Evolutionary conservation across 2,888 invertebrate species (phyloP).

Genomic region (Lycophotia porphyrea): DNA sequence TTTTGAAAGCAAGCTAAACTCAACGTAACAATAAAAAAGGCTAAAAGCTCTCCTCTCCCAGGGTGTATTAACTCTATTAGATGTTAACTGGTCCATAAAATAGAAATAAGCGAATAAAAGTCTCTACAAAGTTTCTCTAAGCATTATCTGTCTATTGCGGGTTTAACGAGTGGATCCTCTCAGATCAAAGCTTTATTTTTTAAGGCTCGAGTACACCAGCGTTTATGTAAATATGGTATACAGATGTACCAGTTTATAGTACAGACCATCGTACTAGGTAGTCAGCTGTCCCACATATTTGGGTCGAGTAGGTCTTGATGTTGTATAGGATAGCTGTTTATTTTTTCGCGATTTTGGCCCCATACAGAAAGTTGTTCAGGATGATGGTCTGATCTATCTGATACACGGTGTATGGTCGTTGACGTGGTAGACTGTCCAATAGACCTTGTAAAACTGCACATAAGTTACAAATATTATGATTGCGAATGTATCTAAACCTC

Average conservation of each 20-base stretch:
- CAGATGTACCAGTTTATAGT: too few relatives aligned
- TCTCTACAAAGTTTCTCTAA: conserved; percentile 49
- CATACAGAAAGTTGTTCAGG: neutral
- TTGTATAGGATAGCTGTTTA: neutral
- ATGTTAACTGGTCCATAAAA: conserved; percentile 52
- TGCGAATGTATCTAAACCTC: neutral
- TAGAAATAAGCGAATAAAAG: conserved; percentile 48
- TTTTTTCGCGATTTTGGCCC: neutral
- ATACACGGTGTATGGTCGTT: neutral
- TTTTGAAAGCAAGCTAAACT: neutral
- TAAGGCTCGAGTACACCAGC: conserved; percentile 16
- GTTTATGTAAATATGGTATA: neutral
- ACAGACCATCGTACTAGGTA: neutral
- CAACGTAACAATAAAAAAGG: conserved; percentile 8
- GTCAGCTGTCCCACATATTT: neutral
- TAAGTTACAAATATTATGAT: neutral
- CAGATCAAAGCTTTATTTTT: conserved; percentile 35
- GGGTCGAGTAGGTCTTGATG: neutral
- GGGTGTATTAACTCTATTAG: conserved; percentile 40
- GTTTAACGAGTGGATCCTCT: conserved; percentile 51
- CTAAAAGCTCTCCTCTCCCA: conserved; percentile 5
- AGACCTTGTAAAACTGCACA: neutral
- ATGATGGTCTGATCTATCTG: neutral
- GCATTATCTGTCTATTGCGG: conserved; percentile 46
- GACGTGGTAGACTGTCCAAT: neutral